Percentiles rank a stretch among this genome's conserved stretches.
Conservation (phyloP, 2,113 vertebrate species). For the Sander lucioperca region DNA sequence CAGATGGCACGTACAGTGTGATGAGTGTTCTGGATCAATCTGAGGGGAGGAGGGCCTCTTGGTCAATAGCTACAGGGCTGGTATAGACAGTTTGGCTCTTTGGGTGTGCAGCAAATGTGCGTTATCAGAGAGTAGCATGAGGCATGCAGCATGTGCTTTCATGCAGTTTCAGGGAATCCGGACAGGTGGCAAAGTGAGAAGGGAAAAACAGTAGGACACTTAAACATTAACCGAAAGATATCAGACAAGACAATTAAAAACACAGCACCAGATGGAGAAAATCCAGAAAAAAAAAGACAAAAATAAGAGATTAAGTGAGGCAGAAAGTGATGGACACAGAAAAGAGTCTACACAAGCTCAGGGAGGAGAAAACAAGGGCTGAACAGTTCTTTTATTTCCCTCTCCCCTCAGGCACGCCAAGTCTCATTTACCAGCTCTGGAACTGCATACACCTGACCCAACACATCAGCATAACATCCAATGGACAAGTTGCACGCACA, state of each 20-base stretch:
- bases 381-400: conserved; percentile 50
- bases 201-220: neutral
- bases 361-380: conserved; percentile 37
- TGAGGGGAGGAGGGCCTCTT: conserved; percentile 23
- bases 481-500: conserved; percentile 35
- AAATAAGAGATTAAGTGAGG: conserved; percentile 10
- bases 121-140: conserved; percentile 58
- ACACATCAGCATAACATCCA: conserved; percentile 46
- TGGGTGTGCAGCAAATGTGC: conserved; percentile 3
- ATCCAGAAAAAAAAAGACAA: neutral
- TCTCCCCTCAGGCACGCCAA: conserved; percentile 37
- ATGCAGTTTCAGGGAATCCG: conserved; percentile 40
- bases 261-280: neutral
- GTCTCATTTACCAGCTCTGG: conserved; percentile 59
- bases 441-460: conserved; percentile 71
- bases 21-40: conserved; percentile 63
- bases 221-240: neutral
- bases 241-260: neutral
- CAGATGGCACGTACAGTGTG: conserved; percentile 59
- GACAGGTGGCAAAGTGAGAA: conserved; percentile 43
- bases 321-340: conserved; percentile 7
- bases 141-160: conserved; percentile 32
- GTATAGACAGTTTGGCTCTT: conserved; percentile 11
- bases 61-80: neutral
- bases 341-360: conserved; percentile 28